Evolutionary conservation across 2,888 invertebrate genomes (phyloP).

Genomic region (Dendrolimus houi): DNA sequence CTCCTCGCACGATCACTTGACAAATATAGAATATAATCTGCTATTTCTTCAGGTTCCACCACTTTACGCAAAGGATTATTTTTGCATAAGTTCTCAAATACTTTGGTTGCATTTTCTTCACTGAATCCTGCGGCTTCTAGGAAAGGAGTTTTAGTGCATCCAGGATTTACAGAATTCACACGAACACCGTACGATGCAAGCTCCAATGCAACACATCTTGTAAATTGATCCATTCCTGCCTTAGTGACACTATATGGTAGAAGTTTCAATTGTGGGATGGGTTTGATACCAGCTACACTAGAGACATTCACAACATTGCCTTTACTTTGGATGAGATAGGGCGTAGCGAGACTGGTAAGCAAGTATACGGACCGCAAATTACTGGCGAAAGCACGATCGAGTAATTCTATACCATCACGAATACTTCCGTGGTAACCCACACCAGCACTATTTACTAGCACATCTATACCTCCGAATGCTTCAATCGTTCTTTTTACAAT

Average conservation of each 20-base stretch:
- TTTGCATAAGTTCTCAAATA: not conserved
- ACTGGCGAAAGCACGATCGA: constrained; percentile 15
- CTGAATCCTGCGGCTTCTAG: not conserved
- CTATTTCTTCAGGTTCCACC: constrained; percentile 18
- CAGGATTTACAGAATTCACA: constrained; percentile 13
- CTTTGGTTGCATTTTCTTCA: not conserved
- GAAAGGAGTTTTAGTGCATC: constrained; percentile 6
- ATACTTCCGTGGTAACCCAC: constrained; percentile 8
- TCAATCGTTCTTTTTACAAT: constrained; percentile 14
- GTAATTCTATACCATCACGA: constrained; percentile 11
- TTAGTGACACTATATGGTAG: constrained; percentile 12
- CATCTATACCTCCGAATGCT: constrained; percentile 19
- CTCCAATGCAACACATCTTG: constrained; percentile 10
- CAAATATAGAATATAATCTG: constrained; percentile 16
- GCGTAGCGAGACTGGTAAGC: constrained; percentile 14
- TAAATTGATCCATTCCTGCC: constrained; percentile 12
- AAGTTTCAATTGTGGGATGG: constrained; percentile 68
- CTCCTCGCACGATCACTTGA: constrained; percentile 19
- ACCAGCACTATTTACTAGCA: constrained; percentile 25
- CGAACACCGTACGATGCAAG: constrained; percentile 9
- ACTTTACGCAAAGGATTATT: constrained; percentile 13
- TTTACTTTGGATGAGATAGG: constrained; percentile 15
- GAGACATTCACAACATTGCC: constrained; percentile 90
- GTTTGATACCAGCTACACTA: constrained; percentile 72
- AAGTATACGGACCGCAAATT: constrained; percentile 16